Base-by-base conservation (phyloP, 1,140 invertebrate species). In the Coelopa frigida region DNA sequence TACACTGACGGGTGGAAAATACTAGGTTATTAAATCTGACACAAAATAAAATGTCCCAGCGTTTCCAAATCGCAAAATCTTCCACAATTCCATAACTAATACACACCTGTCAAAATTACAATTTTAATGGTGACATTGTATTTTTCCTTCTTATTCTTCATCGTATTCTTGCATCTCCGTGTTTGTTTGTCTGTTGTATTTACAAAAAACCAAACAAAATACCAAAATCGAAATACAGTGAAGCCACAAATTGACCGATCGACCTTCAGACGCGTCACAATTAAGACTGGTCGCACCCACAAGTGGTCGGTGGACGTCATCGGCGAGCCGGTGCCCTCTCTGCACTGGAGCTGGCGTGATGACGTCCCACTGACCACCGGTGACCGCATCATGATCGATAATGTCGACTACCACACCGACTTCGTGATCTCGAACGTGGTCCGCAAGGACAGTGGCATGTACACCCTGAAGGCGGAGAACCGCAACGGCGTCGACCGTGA, bases 241-340 rank as follows among this genome's bases (percentile, higher is more conserved):
- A 93, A 93, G 75, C 94, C 94, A 51, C 81, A 87, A 59, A 98
- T 98, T 67, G 91, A 94, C 58, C 79, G 92, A 53, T 83, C 82
- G 51, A 94, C 87, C 54, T 84, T 95, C 70, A 90, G 90, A 62
- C 78, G 81, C 5, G 68, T 93, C 1, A 83, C 83, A 1, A 81
- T 95, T 8, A 98, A 98, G 70, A 87, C 89, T 49, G 94, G 95
- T 57, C 81, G 91, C 50, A 91, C 85, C 5, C 87, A 94, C 70
- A 93, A 91, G 68, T 94, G 89, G 87, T 82, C 89, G 15, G 89
- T 94, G 3, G 89, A 94, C 68, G 83, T 95, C 29, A 81, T 67
- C 51, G 92, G 92, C 59, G 92, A 96, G 76, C 92, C 92, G 15
- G 75, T 87, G 55, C 91, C 92, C 59, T 80, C 82, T 26, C 74